These are phyloP conservation scores for Eublepharis macularius DNA, from an alignment of 2,113 vertebrate genomes.

Conservation along the genomic window DNA sequence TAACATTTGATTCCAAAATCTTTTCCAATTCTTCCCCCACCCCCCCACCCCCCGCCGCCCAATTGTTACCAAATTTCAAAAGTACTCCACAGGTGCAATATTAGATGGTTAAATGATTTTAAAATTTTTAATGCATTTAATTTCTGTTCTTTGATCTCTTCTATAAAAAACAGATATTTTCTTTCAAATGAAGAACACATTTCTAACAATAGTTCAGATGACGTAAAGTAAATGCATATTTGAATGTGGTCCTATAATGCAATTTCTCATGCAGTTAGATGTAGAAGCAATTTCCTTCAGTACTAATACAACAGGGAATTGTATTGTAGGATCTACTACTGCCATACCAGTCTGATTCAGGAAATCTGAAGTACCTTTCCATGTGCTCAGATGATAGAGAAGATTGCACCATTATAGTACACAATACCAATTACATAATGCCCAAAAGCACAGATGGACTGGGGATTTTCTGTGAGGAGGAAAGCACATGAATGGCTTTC, in stretches of 20 bases:
- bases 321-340: neutral
- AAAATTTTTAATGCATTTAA: conserved; percentile 17
- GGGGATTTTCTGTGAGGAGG: neutral
- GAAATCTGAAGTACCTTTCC: neutral
- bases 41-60: too few species aligned
- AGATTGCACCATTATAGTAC: neutral
- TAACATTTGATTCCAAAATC: conserved; percentile 44
- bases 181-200: conserved; percentile 14
- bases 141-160: neutral
- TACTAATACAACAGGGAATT: neutral
- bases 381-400: neutral
- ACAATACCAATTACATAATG: neutral
- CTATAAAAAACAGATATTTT: neutral
- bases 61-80: conserved; percentile 38
- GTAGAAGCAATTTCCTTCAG: neutral
- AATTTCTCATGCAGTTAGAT: neutral
- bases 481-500: neutral
- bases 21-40: conserved; percentile 14
- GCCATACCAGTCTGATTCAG: neutral
- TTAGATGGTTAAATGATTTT: neutral
- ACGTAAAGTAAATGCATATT: conserved; percentile 2
- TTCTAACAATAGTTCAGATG: neutral
- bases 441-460: neutral
- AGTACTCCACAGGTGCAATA: neutral
- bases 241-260: conserved; percentile 20